These are phyloP conservation scores for Dexiosoma caninum DNA, from an alignment of 2,888 invertebrate species.

Conservation along the genomic window DNA sequence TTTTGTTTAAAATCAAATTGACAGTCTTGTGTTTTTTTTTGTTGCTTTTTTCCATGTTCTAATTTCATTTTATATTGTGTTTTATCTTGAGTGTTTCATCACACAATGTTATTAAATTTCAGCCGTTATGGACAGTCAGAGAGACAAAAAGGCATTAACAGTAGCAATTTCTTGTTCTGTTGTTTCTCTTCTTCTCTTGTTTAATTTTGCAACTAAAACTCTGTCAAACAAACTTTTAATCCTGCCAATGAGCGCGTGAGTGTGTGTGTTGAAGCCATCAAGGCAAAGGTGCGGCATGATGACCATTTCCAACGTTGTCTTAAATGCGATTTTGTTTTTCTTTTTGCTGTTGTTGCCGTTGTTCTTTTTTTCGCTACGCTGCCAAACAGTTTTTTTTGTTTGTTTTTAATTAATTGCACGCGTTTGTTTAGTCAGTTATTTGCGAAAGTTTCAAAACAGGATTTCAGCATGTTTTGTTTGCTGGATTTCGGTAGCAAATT, in stretches of 20 bases:
- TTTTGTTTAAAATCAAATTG: slow-evolving; percentile 38
- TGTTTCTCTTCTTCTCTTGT: neutral
- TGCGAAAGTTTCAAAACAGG: slow-evolving; percentile 47
- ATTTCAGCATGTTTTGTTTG: slow-evolving; percentile 40
- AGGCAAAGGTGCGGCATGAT: slow-evolving; percentile 13
- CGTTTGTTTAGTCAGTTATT: slow-evolving; percentile 60
- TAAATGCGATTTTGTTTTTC: neutral
- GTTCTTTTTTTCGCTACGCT: neutral
- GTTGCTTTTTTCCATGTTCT: slow-evolving; percentile 35
- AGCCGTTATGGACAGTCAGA: slow-evolving; percentile 33
- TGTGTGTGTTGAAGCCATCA: neutral
- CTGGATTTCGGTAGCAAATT: slow-evolving; percentile 47
- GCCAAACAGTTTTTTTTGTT: slow-evolving; percentile 62
- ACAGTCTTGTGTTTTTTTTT: too few species aligned
- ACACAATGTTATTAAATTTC: slow-evolving; percentile 37
- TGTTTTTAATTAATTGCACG: slow-evolving; percentile 68
- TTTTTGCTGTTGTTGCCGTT: neutral
- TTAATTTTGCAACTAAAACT: neutral
- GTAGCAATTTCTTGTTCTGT: neutral
- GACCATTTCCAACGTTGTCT: neutral
- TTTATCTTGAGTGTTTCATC: slow-evolving; percentile 32
- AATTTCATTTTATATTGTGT: slow-evolving; percentile 31
- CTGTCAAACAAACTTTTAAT: neutral
- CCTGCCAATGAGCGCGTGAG: too few species aligned
- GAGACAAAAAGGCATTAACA: slow-evolving; percentile 10